phyloP scores from a whole-genome alignment of 2,888 invertebrate species.

The Linnaemya tessellans region DNA sequence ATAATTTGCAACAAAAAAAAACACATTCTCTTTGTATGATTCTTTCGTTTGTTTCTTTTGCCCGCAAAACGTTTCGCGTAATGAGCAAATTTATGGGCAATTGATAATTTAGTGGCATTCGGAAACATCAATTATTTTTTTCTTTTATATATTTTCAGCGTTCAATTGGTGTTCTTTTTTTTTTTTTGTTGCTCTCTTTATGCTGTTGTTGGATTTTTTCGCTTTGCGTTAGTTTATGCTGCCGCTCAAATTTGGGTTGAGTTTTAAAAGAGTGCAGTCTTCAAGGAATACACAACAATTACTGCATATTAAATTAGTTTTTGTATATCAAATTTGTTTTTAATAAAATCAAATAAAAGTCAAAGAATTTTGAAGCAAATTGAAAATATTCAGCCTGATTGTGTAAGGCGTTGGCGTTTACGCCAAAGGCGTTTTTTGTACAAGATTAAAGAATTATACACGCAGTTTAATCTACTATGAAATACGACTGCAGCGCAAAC shows the following conservation, averaged over 20 bases:
- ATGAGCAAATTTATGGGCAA: slow-evolving; percentile 83
- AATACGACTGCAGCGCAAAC: too few species aligned
- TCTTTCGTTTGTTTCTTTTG: slow-evolving; percentile 28
- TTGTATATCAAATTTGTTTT: too few species aligned
- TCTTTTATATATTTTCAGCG: slow-evolving; percentile 28
- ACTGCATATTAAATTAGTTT: too few species aligned
- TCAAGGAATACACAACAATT: background rate
- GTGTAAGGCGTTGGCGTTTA: too few species aligned
- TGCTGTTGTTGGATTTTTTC: slow-evolving; percentile 64
- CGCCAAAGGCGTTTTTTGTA: too few species aligned
- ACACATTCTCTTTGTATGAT: slow-evolving; percentile 16
- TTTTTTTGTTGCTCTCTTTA: slow-evolving; percentile 27
- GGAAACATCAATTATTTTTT: slow-evolving; percentile 82
- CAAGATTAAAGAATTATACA: too few species aligned
- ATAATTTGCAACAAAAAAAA: background rate
- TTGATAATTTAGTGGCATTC: slow-evolving; percentile 83
- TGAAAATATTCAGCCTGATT: too few species aligned
- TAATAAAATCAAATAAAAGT: too few species aligned
- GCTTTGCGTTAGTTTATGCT: slow-evolving; percentile 70
- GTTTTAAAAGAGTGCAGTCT: background rate
- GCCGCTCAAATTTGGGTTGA: slow-evolving; percentile 35
- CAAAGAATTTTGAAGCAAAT: too few species aligned
- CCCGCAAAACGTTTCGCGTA: slow-evolving; percentile 76
- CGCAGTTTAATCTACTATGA: too few species aligned
- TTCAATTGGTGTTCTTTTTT: slow-evolving; percentile 70